Conservation (phyloP, 1,140 invertebrate genomes). For the Telenomus remus region DNA sequence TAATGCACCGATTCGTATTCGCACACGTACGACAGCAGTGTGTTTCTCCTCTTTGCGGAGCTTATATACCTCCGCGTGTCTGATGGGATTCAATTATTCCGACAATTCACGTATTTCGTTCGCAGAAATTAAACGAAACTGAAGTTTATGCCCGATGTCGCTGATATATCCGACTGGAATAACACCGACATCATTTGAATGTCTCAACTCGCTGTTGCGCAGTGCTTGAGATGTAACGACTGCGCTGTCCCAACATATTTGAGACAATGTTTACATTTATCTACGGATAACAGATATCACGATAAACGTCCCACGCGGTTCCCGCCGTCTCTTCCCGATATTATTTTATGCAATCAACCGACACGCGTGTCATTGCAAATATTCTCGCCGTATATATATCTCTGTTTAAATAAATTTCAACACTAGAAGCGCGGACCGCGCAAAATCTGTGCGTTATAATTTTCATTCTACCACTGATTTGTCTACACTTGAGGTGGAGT, state of each 20-base stretch:
- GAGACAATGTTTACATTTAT: constrained; percentile 55
- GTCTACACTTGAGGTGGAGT: too few species aligned
- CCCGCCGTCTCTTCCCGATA: constrained; percentile 23
- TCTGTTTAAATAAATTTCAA: too few species aligned
- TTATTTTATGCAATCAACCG: constrained; percentile 50
- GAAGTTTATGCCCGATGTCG: constrained; percentile 22
- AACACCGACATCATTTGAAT: constrained; percentile 46
- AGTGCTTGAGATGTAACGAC: constrained; percentile 38
- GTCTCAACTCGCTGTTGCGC: constrained; percentile 41
- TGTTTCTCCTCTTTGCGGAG: too few species aligned
- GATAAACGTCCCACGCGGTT: constrained; percentile 45
- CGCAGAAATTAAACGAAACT: constrained; percentile 31
- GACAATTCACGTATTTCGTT: constrained; percentile 18
- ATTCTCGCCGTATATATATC: too few species aligned
- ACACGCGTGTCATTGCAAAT: constrained; percentile 30
- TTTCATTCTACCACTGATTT: too few species aligned
- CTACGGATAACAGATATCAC: constrained; percentile 48
- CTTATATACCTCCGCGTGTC: not conserved
- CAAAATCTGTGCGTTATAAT: too few species aligned
- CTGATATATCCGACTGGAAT: constrained; percentile 34
- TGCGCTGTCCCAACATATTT: constrained; percentile 44
- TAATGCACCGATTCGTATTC: too few species aligned
- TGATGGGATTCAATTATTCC: constrained; percentile 27
- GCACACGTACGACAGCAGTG: too few species aligned
- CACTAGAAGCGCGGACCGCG: too few species aligned